Base-by-base conservation (phyloP, 2,113 vertebrate species). In the Bufo bufo region DNA sequence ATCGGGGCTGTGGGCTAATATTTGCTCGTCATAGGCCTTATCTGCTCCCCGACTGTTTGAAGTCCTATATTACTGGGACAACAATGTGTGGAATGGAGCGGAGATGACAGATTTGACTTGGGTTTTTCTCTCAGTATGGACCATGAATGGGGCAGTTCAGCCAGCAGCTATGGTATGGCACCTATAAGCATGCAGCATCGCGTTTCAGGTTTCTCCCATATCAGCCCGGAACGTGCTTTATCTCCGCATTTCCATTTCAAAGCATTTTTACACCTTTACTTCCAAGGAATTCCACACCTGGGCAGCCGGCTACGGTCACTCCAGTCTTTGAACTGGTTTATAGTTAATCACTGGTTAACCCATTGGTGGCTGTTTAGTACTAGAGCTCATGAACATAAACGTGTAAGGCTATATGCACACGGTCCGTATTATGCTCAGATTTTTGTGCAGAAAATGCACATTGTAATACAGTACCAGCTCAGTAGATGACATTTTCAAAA, bases 21-120 rank as follows among this genome's bases (percentile, higher is more conserved):
- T 83, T 83, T 66, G 81, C 59, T 83, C 13, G n/a, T 23, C 14
- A 23, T 83, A 50, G 6, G 6, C 12, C 81, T 69, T 83, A 83
- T 83, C 81, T 52, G 16, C 19, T 33, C 50, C 66, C 12, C 50
- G 79, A 16, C 17, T 82, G 63, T 50, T 83, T 69, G 20, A 66
- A 66, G 43, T 66, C 11, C 61, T 16, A 13, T 1, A 33, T 33
- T 33, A 33, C 33, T 33, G 33, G 33, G 33, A 33, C 33, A 83
- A 82, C 6, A 23, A 83, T 69, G 81, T 69, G 61, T 50, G 81
- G 45, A 63, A 83, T 13, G 81, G 12, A 66, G 23, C 6, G 47
- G 69, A 6, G 19, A 23, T 3, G 19, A 43, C 33, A 33, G 17
- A 16, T 58, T 58, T 59, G 59, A 13, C 12, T 43, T 4, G 69